A percentile compares a stretch with the other conserved stretches of the same genome.
phyloP scores from a whole-genome alignment of 2,888 invertebrate species.

The Esperia sulphurella region DNA sequence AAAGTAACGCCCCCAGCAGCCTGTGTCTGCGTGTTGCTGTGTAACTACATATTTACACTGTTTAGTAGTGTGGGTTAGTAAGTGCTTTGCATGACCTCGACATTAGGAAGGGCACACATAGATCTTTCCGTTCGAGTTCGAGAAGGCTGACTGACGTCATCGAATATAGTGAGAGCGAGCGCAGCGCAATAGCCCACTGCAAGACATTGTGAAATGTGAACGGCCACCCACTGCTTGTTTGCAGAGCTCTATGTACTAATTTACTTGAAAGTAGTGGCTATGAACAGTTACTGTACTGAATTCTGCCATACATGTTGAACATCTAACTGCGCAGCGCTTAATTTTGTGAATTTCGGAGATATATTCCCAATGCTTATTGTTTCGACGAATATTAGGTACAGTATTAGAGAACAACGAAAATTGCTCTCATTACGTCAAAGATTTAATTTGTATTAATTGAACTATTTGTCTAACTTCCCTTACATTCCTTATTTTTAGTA shows the following conservation, averaged over 20 bases:
- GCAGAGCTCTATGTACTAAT: constrained; percentile 61
- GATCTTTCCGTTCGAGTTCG: constrained; percentile 54
- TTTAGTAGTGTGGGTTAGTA: constrained; percentile 62
- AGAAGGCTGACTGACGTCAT: constrained; percentile 78
- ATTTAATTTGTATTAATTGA: constrained; percentile 9
- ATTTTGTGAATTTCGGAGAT: constrained; percentile 67
- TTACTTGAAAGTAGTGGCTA: constrained; percentile 73
- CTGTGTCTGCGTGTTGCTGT: not conserved
- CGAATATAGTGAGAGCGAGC: constrained; percentile 49
- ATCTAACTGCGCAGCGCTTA: constrained; percentile 57
- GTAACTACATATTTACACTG: constrained; percentile 11
- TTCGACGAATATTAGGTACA: constrained; percentile 74
- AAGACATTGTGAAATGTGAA: constrained; percentile 77
- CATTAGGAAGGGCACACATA: constrained; percentile 50
- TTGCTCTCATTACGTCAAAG: constrained; percentile 20
- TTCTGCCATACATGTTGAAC: constrained; percentile 70
- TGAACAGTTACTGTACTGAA: constrained; percentile 70
- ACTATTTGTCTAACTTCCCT: constrained; percentile 3
- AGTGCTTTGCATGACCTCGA: constrained; percentile 67
- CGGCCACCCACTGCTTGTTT: constrained; percentile 71
- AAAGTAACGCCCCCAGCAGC: not conserved
- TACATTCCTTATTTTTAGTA: not conserved
- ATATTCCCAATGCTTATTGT: constrained; percentile 69
- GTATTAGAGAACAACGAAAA: constrained; percentile 52
- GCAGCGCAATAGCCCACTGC: constrained; percentile 55